phyloP scores from a whole-genome alignment of 2,113 vertebrate genomes.

The Struthio camelus region DNA sequence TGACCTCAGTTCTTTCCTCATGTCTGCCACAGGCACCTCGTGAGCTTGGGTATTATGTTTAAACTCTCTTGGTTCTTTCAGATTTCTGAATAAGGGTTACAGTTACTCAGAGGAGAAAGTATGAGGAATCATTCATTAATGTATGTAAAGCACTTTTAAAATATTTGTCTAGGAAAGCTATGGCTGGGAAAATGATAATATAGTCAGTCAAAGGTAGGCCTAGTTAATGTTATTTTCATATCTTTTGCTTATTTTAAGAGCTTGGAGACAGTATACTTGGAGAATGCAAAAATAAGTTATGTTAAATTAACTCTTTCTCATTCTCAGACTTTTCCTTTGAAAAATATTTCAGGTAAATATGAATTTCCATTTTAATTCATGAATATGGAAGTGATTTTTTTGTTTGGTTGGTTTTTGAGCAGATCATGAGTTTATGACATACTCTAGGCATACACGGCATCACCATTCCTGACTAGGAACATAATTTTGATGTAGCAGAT shows the following conservation, averaged over 20 bases:
- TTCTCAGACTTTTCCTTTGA: background rate
- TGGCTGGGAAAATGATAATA: background rate
- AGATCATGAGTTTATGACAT: background rate
- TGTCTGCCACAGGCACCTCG: background rate
- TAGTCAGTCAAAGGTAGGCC: background rate
- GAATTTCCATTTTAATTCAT: background rate
- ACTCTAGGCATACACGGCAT: background rate
- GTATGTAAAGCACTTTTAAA: conserved; percentile 21
- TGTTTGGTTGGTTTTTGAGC: background rate
- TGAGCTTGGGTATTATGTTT: background rate
- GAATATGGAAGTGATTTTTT: background rate
- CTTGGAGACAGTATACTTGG: background rate
- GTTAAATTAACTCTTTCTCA: background rate
- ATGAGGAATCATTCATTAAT: background rate
- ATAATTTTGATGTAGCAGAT: background rate
- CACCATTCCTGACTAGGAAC: background rate
- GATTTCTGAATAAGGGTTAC: background rate
- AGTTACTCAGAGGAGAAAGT: background rate
- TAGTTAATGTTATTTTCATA: background rate
- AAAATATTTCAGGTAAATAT: background rate
- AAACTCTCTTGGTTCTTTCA: conserved; percentile 1
- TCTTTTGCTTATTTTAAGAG: background rate
- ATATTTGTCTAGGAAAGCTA: conserved; percentile 4
- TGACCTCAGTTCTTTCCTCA: background rate
- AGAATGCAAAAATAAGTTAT: background rate